phyloP scores from a whole-genome alignment of 2,797 vertebrate species.

The Rhynchotus rufescens region DNA sequence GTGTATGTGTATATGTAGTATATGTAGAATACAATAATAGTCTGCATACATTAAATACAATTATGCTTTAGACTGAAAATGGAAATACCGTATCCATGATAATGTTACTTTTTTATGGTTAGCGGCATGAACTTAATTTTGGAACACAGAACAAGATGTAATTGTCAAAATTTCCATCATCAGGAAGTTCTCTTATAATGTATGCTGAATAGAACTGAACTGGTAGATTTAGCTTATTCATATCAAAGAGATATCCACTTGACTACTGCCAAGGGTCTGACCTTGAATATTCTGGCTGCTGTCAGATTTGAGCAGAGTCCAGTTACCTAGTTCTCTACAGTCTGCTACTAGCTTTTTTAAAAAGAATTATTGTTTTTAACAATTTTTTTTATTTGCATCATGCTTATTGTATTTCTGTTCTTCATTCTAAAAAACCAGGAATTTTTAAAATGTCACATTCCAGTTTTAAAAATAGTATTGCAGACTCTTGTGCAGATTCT shows the following conservation, averaged over 20 bases:
- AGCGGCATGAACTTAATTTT: constrained; percentile 7
- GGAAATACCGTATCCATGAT: neutral
- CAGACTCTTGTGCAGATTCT: neutral
- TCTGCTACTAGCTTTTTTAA: neutral
- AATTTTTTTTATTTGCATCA: neutral
- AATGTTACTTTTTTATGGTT: constrained; percentile 2
- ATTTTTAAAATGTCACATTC: neutral
- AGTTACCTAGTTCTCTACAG: neutral
- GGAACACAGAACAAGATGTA: neutral
- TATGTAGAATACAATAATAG: neutral
- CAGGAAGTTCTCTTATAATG: neutral
- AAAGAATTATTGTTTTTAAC: neutral
- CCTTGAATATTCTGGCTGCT: neutral
- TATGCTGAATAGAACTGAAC: neutral
- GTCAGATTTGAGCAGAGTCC: neutral
- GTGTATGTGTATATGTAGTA: neutral
- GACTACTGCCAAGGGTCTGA: neutral
- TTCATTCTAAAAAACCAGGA: neutral
- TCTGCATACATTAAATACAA: neutral
- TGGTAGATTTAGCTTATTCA: neutral
- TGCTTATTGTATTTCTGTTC: neutral
- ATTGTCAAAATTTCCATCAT: constrained; percentile 1
- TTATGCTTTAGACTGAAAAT: neutral
- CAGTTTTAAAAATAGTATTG: neutral
- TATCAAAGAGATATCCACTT: neutral